These are phyloP conservation scores for Tetranychus truncatus DNA, from an alignment of 2,888 invertebrate species.

Conservation along the genomic window DNA sequence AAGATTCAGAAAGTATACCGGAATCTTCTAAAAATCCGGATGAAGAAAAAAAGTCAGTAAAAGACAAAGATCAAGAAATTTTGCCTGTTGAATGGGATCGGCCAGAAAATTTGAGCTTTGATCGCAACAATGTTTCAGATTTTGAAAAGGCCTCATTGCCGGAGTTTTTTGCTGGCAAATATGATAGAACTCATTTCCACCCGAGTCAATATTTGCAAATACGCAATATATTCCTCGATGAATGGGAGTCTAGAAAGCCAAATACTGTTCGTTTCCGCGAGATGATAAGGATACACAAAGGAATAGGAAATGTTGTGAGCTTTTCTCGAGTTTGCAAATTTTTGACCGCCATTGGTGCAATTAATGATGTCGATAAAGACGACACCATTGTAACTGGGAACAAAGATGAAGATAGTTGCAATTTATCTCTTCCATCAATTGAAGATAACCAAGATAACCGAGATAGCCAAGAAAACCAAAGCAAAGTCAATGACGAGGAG, in stretches of 20 bases:
- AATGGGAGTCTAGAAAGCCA: constrained; percentile 2
- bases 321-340: neutral
- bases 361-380: neutral
- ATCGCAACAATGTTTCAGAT: neutral
- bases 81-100: neutral
- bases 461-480: neutral
- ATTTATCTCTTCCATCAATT: neutral
- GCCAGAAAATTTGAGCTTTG: neutral
- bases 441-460: neutral
- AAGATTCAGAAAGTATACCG: neutral
- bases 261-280: neutral
- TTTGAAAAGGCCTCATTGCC: neutral
- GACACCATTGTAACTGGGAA: neutral
- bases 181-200: neutral
- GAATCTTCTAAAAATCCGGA: neutral
- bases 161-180: constrained; percentile 1
- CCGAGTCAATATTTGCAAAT: constrained; percentile 6
- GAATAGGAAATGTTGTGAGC: constrained; percentile 2
- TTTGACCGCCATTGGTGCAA: constrained; percentile 8
- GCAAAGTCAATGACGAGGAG: neutral
- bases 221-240: constrained; percentile 9
- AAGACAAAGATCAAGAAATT: neutral
- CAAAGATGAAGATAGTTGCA: neutral
- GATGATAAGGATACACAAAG: neutral
- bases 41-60: too few species aligned